Evolutionary conservation across 2,888 invertebrate species (phyloP).

Genomic region (Xestoiulus laeticollis): DNA sequence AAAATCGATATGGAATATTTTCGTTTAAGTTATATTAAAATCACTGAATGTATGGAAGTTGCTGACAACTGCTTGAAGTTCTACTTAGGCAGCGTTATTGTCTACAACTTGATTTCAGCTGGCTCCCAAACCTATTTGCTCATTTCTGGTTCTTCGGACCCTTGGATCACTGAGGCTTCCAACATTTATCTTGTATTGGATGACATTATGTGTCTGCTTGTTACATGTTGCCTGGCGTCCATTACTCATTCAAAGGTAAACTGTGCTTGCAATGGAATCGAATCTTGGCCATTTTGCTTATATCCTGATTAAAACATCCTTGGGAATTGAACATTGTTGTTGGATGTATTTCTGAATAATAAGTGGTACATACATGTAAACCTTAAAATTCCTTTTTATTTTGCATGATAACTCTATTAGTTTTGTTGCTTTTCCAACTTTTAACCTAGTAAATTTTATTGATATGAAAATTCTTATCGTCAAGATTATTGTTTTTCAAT

Average conservation of each 20-base stretch:
- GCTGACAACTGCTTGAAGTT: background rate
- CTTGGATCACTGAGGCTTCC: background rate
- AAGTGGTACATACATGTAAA: too few species aligned
- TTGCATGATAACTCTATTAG: too few species aligned
- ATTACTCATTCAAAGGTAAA: background rate
- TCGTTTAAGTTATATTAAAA: background rate
- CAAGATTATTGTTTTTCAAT: too few species aligned
- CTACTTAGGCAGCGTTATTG: background rate
- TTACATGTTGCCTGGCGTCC: background rate
- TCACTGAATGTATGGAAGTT: background rate
- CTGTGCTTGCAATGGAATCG: background rate
- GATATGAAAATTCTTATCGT: too few species aligned
- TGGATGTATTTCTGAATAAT: too few species aligned
- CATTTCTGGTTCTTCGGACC: background rate
- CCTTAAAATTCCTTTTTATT: too few species aligned
- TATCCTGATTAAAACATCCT: background rate
- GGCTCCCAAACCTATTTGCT: background rate
- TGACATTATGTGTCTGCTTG: background rate
- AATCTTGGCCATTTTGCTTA: background rate
- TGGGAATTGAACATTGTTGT: too few species aligned
- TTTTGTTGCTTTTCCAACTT: too few species aligned
- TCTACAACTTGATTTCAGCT: background rate
- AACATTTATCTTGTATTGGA: background rate
- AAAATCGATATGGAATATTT: background rate
- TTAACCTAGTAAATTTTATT: background rate